These are phyloP conservation scores for Raja brachyura DNA, from an alignment of 2,113 vertebrate species.

Conservation along the genomic window DNA sequence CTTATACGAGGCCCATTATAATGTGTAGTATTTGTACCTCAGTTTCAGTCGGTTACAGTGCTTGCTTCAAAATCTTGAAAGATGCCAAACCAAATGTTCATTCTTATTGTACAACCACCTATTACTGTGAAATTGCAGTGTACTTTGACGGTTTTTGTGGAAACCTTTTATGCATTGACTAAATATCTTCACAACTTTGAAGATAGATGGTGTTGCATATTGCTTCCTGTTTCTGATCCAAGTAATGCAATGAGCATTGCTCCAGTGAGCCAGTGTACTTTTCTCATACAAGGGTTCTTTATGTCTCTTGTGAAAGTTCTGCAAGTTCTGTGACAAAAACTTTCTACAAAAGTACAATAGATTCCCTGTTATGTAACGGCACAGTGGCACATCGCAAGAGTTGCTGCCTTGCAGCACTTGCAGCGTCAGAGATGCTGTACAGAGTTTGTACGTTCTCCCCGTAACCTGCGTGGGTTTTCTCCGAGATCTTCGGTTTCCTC, in stretches of 20 bases:
- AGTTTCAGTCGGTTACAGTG: neutral
- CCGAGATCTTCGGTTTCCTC: no score
- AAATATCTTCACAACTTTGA: neutral
- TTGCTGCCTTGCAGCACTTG: no score
- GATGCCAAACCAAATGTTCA: neutral
- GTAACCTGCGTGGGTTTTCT: no score
- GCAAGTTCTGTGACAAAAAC: neutral
- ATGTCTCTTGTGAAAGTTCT: neutral
- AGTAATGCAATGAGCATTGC: neutral
- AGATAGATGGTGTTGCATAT: neutral
- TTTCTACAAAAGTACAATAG: neutral
- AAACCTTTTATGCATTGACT: neutral
- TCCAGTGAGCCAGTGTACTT: neutral
- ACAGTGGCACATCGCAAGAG: no score
- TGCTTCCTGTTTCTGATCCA: neutral
- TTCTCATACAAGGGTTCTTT: neutral
- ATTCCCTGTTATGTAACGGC: neutral
- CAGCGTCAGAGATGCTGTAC: no score
- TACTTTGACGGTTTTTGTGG: neutral
- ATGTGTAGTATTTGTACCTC: neutral
- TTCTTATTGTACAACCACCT: neutral
- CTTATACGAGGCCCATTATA: neutral
- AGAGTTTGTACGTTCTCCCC: no score
- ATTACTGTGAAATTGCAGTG: neutral
- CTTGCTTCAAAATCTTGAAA: neutral